Evolutionary conservation across 1,140 invertebrate genomes (phyloP).

Genomic region (Drosophila navojoa): DNA sequence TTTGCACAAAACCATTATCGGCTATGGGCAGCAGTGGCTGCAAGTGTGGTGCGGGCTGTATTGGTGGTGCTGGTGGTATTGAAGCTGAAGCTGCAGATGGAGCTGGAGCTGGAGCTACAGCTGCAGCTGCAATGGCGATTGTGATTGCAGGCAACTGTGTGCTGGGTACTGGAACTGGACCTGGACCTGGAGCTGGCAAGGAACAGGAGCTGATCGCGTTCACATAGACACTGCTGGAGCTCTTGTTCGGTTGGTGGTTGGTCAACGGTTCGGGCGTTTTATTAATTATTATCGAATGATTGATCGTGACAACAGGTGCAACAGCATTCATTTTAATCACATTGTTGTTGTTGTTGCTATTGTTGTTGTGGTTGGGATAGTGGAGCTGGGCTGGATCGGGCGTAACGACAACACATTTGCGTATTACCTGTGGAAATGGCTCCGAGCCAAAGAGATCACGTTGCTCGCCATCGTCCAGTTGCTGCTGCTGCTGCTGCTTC

Average conservation of each 20-base stretch:
- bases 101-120: background rate
- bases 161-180: background rate
- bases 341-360: constrained; percentile 53
- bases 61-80: constrained; percentile 13
- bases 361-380: constrained; percentile 46
- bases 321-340: constrained; percentile 55
- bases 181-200: constrained; percentile 11
- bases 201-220: constrained; percentile 44
- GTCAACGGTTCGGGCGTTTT: constrained; percentile 73
- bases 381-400: constrained; percentile 56
- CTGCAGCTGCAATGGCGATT: background rate
- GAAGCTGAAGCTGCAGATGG: background rate
- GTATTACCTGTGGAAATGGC: constrained; percentile 85
- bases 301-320: constrained; percentile 74
- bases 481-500: constrained; percentile 44
- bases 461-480: constrained; percentile 25
- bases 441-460: constrained; percentile 86
- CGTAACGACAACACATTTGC: constrained; percentile 60
- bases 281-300: constrained; percentile 83
- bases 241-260: constrained; percentile 24
- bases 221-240: constrained; percentile 70
- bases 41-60: constrained; percentile 29
- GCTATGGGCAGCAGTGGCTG: constrained; percentile 75
- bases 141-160: background rate
- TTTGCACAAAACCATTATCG: constrained; percentile 83